Percentiles rank a stretch among this genome's conserved stretches.
phyloP scores from a whole-genome alignment of 2,113 vertebrate genomes.

The Bucco capensis region DNA sequence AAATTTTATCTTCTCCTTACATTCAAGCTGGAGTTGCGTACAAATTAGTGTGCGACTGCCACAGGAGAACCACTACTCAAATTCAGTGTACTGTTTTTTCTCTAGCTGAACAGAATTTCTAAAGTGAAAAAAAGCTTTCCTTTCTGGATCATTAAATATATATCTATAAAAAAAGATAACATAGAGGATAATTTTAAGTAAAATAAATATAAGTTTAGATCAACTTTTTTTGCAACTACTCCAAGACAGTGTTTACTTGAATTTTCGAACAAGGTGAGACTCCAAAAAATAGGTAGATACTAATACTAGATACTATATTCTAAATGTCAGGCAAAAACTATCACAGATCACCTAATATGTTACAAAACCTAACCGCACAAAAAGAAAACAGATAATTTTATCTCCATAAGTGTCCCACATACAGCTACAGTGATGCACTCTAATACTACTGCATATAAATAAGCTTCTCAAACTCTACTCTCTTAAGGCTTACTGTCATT shows the following conservation, averaged over 20 bases:
- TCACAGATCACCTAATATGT: background rate
- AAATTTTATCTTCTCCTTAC: background rate
- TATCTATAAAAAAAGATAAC: background rate
- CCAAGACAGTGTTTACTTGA: background rate
- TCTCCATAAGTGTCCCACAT: background rate
- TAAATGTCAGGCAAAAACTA: background rate
- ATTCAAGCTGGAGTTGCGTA: too few species aligned
- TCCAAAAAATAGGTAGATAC: background rate
- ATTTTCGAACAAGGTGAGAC: background rate
- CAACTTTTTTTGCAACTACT: background rate
- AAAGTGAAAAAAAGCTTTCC: background rate
- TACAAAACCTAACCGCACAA: background rate
- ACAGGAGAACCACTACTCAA: background rate
- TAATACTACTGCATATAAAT: background rate
- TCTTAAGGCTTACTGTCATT: background rate
- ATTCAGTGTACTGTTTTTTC: background rate
- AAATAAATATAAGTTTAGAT: background rate
- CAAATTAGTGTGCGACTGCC: background rate
- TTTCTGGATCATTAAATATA: background rate
- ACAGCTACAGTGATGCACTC: background rate
- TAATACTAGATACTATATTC: background rate
- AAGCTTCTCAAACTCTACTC: background rate
- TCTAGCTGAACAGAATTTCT: background rate
- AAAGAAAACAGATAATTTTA: background rate
- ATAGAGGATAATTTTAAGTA: background rate